A percentile compares a stretch with the other conserved stretches of the same genome.
phyloP scores from a whole-genome alignment of 2,113 vertebrate genomes.

The Zosterops lateralis region DNA sequence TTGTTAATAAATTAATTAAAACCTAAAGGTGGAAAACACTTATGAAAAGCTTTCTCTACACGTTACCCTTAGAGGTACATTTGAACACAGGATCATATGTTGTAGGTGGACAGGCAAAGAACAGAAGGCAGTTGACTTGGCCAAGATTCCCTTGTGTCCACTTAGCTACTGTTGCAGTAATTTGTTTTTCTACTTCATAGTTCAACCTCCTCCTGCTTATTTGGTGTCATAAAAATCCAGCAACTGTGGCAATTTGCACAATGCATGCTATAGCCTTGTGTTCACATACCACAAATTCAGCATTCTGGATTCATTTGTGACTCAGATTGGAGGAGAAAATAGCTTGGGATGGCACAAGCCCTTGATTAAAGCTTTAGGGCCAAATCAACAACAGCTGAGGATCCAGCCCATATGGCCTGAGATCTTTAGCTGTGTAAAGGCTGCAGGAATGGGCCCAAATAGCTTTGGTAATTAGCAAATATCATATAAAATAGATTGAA shows the following conservation, averaged over 20 bases:
- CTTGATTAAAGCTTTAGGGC: constrained; percentile 64
- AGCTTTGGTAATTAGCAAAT: constrained; percentile 64
- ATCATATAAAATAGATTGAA: constrained; percentile 49
- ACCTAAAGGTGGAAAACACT: background rate
- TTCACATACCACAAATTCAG: constrained; percentile 33
- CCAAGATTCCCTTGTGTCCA: background rate
- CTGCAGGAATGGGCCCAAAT: constrained; percentile 59
- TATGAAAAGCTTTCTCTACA: background rate
- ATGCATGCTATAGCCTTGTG: constrained; percentile 31
- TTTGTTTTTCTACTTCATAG: constrained; percentile 58
- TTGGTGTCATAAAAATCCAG: constrained; percentile 48
- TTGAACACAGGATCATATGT: background rate
- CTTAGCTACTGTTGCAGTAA: constrained; percentile 29
- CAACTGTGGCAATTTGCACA: constrained; percentile 43
- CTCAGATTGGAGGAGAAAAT: constrained; percentile 47
- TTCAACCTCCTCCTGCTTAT: constrained; percentile 51
- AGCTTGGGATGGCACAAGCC: constrained; percentile 48
- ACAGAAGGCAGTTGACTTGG: constrained; percentile 40
- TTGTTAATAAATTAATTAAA: background rate
- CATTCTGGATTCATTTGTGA: constrained; percentile 41
- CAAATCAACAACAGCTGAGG: constrained; percentile 62
- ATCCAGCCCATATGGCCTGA: constrained; percentile 57
- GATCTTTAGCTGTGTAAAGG: constrained; percentile 55
- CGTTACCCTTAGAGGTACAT: background rate
- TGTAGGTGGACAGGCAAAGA: background rate